Percentiles rank a stretch among this genome's conserved stretches.
These are phyloP conservation scores for Ranitomeya variabilis DNA, from an alignment of 2,113 vertebrate species.

Conservation along the genomic window DNA sequence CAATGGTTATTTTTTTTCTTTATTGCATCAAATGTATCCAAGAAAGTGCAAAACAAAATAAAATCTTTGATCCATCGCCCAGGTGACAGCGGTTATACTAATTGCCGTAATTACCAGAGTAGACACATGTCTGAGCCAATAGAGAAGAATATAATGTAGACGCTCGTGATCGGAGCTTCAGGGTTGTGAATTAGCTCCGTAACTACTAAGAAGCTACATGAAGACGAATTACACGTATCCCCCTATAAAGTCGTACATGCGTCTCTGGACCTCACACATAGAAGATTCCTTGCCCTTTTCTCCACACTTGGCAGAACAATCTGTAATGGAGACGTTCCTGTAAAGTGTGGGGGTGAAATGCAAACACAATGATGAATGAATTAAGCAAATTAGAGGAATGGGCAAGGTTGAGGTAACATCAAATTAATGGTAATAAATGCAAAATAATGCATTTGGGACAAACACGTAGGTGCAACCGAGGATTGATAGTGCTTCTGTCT, in stretches of 20 bases:
- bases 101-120: too few relatives aligned
- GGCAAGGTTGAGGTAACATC: conserved; percentile 35
- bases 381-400: conserved; percentile 47
- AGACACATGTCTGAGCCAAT: neutral
- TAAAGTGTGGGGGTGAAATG: neutral
- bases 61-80: too few relatives aligned
- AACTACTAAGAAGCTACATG: neutral
- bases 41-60: too few relatives aligned
- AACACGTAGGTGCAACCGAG: conserved; percentile 4
- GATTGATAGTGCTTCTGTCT: conserved; percentile 1
- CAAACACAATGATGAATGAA: conserved; percentile 47
- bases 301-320: conserved; percentile 12
- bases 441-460: conserved; percentile 53
- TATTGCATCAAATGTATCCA: too few relatives aligned
- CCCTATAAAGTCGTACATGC: neutral
- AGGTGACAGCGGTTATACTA: too few relatives aligned
- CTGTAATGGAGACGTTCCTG: neutral
- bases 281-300: conserved; percentile 2
- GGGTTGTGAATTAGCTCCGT: neutral
- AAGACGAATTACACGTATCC: neutral
- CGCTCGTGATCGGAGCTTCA: neutral
- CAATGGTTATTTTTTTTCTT: too few relatives aligned
- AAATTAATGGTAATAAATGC: conserved; percentile 50
- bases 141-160: neutral
- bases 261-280: conserved; percentile 5